A percentile compares a stretch with the other conserved stretches of the same genome.
These are phyloP conservation scores for Anthopleura sola DNA, from an alignment of 64 coral and sea anemone species.

Conservation along the genomic window DNA sequence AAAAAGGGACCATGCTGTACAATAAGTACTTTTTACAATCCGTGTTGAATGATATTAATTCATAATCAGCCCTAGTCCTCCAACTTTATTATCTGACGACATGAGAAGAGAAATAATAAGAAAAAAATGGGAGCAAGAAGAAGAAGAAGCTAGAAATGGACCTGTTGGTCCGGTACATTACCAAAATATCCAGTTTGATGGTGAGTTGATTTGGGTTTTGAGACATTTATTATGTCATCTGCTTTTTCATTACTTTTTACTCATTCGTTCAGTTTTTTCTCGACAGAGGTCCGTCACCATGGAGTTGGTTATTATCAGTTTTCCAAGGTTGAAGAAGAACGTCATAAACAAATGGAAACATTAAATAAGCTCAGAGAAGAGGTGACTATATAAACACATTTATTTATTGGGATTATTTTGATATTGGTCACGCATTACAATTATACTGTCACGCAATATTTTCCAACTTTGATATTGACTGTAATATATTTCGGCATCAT, in stretches of 20 bases:
- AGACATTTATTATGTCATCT: background rate
- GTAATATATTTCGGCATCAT: background rate
- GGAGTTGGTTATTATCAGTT: slow-evolving; percentile 98
- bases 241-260: background rate
- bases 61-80: slow-evolving; percentile 46
- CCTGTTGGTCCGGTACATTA: slow-evolving; percentile 92
- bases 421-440: background rate
- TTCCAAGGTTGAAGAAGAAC: slow-evolving; percentile 83
- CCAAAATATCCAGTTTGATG: slow-evolving; percentile 90
- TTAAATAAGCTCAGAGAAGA: slow-evolving; percentile 83
- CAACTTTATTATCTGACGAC: slow-evolving; percentile 94
- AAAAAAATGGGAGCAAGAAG: slow-evolving; percentile 92
- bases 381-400: slow-evolving; percentile 28
- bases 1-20: background rate
- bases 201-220: slow-evolving; percentile 25
- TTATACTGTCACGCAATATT: background rate
- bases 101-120: slow-evolving; percentile 92
- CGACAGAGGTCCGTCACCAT: slow-evolving; percentile 72
- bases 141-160: slow-evolving; percentile 65
- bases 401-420: too few relatives aligned
- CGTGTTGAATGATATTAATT: background rate
- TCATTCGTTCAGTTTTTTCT: background rate
- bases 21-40: background rate
- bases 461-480: background rate
- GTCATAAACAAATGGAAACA: slow-evolving; percentile 86